A percentile compares a stretch with the other conserved stretches of the same genome.
Evolutionary conservation across 2,797 vertebrate genomes (phyloP).

Genomic region (Halcyon badia): DNA sequence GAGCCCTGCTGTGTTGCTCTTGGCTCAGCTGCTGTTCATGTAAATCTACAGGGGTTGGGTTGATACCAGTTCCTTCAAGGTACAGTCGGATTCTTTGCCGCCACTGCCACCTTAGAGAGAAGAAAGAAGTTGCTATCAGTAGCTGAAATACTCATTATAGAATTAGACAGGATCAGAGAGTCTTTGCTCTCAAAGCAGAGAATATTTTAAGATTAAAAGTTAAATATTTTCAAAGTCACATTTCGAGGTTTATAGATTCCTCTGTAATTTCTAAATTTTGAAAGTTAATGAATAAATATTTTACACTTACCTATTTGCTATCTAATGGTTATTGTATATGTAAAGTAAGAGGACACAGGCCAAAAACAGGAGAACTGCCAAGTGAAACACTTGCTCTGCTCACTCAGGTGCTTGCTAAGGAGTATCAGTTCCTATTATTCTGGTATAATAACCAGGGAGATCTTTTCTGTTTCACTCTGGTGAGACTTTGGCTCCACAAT

Average conservation of each 20-base stretch:
- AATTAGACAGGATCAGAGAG: neutral
- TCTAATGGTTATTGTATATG: neutral
- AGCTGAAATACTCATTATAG: neutral
- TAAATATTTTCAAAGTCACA: neutral
- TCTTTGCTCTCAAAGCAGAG: neutral
- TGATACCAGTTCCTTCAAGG: slow-evolving; percentile 95
- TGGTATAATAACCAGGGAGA: neutral
- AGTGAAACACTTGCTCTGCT: neutral
- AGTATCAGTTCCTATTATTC: neutral
- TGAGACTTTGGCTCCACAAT: neutral
- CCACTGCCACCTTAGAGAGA: slow-evolving; percentile 90
- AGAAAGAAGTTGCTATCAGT: neutral
- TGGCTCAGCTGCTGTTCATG: slow-evolving; percentile 96
- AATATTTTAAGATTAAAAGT: neutral
- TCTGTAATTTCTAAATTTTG: neutral
- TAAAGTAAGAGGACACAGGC: neutral
- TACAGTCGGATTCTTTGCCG: slow-evolving; percentile 94
- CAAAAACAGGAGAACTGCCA: neutral
- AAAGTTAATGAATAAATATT: neutral
- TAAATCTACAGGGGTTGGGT: slow-evolving; percentile 91
- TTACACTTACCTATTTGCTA: neutral
- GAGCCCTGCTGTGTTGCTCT: slow-evolving; percentile 92
- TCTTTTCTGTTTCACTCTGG: neutral
- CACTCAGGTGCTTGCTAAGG: neutral
- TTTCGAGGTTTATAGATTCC: neutral